Percentiles rank a stretch among this genome's conserved stretches.
Conservation (phyloP, 2,797 vertebrate genomes). For the Labeo calbasu region DNA sequence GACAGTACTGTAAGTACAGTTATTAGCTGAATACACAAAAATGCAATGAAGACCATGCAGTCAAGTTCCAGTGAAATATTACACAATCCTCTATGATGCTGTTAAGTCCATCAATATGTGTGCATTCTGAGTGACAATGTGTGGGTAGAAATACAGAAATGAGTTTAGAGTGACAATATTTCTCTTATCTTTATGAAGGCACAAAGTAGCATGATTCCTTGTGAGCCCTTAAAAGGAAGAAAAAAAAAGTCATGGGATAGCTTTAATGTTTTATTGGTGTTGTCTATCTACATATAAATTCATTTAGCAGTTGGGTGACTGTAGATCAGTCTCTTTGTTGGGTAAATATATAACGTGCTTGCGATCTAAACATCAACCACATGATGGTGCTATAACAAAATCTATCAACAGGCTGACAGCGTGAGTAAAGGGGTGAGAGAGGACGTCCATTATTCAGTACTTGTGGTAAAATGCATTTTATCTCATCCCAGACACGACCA, state of each 20-base stretch:
- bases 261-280: background rate
- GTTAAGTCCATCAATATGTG: background rate
- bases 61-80: background rate
- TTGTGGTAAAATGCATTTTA: background rate
- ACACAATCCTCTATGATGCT: background rate
- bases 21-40: background rate
- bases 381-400: constrained; percentile 61
- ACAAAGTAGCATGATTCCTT: background rate
- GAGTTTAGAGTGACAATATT: background rate
- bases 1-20: no score
- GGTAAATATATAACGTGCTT: background rate
- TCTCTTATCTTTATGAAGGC: background rate
- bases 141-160: background rate
- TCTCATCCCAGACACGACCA: background rate
- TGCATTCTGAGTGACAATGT: background rate
- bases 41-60: background rate
- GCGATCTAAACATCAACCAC: constrained; percentile 59
- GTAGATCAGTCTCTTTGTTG: no score
- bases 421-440: background rate
- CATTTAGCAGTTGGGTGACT: no score
- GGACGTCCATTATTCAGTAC: background rate
- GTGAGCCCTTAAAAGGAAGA: background rate
- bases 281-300: background rate
- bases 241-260: background rate
- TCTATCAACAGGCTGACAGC: background rate